Conservation (phyloP, 1,140 invertebrate species). For the Halictus rubicundus region DNA sequence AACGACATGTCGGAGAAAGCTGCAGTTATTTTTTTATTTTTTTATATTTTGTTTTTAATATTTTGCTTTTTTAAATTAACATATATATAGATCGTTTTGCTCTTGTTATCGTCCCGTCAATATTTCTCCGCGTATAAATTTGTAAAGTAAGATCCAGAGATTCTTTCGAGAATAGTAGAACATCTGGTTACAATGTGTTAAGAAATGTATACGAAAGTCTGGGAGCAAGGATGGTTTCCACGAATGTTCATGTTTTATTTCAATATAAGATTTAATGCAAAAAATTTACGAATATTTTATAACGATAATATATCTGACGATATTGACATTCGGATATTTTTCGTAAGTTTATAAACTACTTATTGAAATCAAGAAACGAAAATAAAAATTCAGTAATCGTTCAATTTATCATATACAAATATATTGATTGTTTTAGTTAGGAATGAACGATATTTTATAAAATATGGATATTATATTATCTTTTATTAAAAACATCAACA, state of each 20-base stretch:
- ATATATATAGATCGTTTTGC: background rate
- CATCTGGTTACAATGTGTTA: constrained; percentile 27
- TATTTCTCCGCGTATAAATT: background rate
- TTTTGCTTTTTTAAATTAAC: background rate
- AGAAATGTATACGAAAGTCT: constrained; percentile 5
- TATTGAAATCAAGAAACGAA: background rate
- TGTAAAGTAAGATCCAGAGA: background rate
- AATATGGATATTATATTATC: too few species aligned
- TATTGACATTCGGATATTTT: constrained; percentile 21
- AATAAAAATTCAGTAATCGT: constrained; percentile 25
- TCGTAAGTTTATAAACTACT: constrained; percentile 2
- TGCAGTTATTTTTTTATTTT: background rate
- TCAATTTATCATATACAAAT: background rate
- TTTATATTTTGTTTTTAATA: too few species aligned
- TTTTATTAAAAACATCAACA: too few species aligned
- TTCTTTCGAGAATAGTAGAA: constrained; percentile 7
- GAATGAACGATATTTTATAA: background rate
- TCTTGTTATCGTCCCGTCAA: background rate
- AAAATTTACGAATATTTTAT: background rate
- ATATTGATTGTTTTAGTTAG: background rate
- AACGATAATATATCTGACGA: background rate
- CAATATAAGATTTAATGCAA: background rate
- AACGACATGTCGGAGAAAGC: background rate
- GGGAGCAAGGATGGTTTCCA: background rate
- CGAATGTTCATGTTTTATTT: background rate